Base-by-base conservation (phyloP, 2,888 invertebrate species). In the Tillus elongatus region DNA sequence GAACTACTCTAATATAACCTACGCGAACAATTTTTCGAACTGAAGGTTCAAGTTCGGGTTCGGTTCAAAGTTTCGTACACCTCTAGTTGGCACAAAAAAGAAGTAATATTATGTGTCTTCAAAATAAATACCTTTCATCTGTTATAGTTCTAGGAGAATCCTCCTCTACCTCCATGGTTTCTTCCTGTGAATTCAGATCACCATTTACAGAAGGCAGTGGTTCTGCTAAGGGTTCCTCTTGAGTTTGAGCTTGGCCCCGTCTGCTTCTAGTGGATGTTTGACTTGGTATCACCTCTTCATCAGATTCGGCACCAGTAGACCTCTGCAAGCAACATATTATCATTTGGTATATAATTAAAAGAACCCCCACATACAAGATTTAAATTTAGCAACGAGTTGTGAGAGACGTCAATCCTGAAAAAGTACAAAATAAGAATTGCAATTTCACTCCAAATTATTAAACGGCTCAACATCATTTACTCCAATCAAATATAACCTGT, bases 151-250 rank as follows among this genome's bases (percentile, higher is more conserved):
- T 9, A 11, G 30, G 26, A n/a, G n/a, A n/a, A n/a, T n/a, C n/a
- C 4, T 28, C 11, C 36, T 54, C 58, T 10, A 52, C 48, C 15
- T 56, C 56, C 51, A 54, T 56, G n/a, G 31, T 36, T 30, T 41
- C 39, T 12, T 30, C 35, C n/a, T n/a, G n/a, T n/a, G n/a, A n/a
- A n/a, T n/a, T 19, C 24, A 19, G 24, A 6, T 8, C 24, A n/a
- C 6, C 6, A 19, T 19, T 19, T n/a, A 8, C 24, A 6, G 24
- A 8, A 8, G n/a, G n/a, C 24, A n/a, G 24, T n/a, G 24, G 24
- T 6, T 19, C 6, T 19, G 6, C n/a, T n/a, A 19, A n/a, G 6
- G 6, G 24, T 19, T 8, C 24, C 24, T 19, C 6, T 19, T n/a
- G n/a, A 19, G 24, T n/a, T 19, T 19, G 6, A 19, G 24, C 24